Evolutionary conservation across 2,888 invertebrate species (phyloP).

Genomic region (Drosophila fulvimacula): DNA sequence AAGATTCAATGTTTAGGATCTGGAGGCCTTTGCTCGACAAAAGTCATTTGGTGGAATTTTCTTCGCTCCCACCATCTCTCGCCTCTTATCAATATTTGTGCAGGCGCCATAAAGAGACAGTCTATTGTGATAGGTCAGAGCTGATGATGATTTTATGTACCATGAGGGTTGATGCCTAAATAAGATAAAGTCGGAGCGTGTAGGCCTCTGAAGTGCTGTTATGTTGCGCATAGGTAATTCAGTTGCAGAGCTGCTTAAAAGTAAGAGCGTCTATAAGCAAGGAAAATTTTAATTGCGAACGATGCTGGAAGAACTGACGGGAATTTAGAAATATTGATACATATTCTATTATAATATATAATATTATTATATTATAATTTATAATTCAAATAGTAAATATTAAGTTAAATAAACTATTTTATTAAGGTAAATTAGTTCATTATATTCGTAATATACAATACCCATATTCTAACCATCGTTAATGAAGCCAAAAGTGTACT

Average conservation of each 20-base stretch:
- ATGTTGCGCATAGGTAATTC: constrained; percentile 1
- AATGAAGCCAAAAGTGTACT: too few species aligned
- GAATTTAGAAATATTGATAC: neutral
- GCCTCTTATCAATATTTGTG: constrained; percentile 57
- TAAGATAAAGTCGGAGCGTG: constrained; percentile 8
- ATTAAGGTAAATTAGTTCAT: too few species aligned
- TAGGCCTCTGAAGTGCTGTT: neutral
- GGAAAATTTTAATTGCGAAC: neutral
- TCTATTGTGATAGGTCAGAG: constrained; percentile 47
- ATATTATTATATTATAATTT: neutral
- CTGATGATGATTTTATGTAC: constrained; percentile 16
- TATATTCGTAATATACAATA: too few species aligned
- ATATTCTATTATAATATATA: neutral
- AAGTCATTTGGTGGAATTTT: constrained; percentile 36
- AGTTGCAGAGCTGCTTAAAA: neutral
- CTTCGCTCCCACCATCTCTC: constrained; percentile 6
- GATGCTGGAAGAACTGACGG: neutral
- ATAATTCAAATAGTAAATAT: neutral
- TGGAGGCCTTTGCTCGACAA: constrained; percentile 8
- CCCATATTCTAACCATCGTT: too few species aligned
- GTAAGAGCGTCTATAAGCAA: neutral
- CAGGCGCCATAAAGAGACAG: constrained; percentile 55
- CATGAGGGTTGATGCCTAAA: neutral
- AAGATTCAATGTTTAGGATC: constrained; percentile 38
- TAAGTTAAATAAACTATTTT: too few species aligned